These are phyloP conservation scores for Aporophyla nigra DNA, from an alignment of 2,888 invertebrate genomes.

Conservation along the genomic window DNA sequence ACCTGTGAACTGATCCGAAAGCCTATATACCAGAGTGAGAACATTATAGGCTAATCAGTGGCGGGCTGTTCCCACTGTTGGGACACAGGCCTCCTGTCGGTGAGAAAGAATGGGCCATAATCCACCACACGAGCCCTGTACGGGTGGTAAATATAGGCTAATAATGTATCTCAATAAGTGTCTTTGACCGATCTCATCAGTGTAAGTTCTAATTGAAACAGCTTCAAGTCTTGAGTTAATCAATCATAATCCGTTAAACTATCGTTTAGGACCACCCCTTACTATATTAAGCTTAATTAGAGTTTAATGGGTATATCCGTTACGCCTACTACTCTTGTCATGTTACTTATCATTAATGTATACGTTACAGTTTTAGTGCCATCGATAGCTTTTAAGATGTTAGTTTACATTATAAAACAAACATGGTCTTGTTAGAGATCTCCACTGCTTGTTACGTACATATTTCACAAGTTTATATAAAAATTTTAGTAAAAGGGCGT, in stretches of 20 bases:
- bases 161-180: background rate
- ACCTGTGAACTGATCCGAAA: too few species aligned
- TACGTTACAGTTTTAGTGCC: background rate
- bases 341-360: constrained; percentile 1
- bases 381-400: background rate
- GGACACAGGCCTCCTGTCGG: too few species aligned
- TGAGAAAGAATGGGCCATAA: too few species aligned
- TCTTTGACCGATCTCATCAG: constrained; percentile 26
- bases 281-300: constrained; percentile 49
- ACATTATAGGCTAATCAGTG: too few species aligned
- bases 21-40: too few species aligned
- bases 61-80: too few species aligned
- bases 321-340: constrained; percentile 19
- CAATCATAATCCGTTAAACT: constrained; percentile 55
- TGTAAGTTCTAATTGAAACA: constrained; percentile 35
- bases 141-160: too few species aligned
- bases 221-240: constrained; percentile 38
- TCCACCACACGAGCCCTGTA: too few species aligned
- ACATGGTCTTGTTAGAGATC: background rate
- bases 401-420: background rate
- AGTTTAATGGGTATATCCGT: constrained; percentile 54
- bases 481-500: too few species aligned
- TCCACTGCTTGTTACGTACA: too few species aligned
- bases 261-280: constrained; percentile 45
- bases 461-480: too few species aligned